phyloP scores from a whole-genome alignment of 2,113 vertebrate genomes.

The Thunnus maccoyii region DNA sequence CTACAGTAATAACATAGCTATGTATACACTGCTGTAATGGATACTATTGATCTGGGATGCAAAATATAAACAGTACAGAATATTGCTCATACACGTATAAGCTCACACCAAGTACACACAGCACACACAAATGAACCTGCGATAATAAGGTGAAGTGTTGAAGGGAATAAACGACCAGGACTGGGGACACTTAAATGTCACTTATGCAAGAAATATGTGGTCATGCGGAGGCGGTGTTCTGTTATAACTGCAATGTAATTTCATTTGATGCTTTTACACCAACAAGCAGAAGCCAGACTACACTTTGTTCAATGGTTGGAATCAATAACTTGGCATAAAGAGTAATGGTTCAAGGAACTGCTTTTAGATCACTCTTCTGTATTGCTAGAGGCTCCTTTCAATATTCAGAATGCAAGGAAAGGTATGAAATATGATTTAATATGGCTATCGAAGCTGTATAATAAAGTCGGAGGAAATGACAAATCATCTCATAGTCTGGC shows the following conservation, averaged over 20 bases:
- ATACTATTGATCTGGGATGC: background rate
- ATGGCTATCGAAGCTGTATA: background rate
- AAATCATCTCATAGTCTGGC: background rate
- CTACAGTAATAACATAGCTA: background rate
- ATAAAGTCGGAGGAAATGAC: constrained; percentile 13
- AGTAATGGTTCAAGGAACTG: constrained; percentile 57
- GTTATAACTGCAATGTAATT: constrained; percentile 45
- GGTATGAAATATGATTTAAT: constrained; percentile 47
- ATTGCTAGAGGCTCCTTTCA: constrained; percentile 44
- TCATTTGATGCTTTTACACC: constrained; percentile 59
- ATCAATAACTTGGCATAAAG: constrained; percentile 49
- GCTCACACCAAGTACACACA: background rate
- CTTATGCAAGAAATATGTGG: constrained; percentile 24
- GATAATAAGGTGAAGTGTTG: constrained; percentile 19
- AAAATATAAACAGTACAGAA: background rate
- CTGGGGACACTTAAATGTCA: constrained; percentile 4
- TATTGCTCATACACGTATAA: background rate
- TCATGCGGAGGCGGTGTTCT: constrained; percentile 42
- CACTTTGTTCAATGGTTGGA: constrained; percentile 51
- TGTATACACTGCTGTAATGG: constrained; percentile 5
- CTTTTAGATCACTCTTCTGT: constrained; percentile 46
- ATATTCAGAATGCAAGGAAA: constrained; percentile 37
- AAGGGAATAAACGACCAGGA: constrained; percentile 32
- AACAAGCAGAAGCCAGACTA: constrained; percentile 32
- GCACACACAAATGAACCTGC: background rate